These are phyloP conservation scores for Pharmacophagus antenor DNA, from an alignment of 2,888 invertebrate species.

Conservation along the genomic window DNA sequence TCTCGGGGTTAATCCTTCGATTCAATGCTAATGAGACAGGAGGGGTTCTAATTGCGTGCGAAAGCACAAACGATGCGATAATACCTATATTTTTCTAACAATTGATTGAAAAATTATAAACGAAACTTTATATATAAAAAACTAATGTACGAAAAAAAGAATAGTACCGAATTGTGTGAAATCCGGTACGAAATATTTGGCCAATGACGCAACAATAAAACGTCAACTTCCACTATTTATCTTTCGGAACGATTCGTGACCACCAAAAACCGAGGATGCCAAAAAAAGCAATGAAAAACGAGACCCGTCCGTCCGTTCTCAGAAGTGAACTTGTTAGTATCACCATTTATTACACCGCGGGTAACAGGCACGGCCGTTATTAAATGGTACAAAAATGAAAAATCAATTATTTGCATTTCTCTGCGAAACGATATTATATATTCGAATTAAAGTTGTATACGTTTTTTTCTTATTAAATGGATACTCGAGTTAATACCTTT, in stretches of 20 bases:
- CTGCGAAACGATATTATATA: conserved; percentile 31
- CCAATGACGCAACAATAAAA: conserved; percentile 54
- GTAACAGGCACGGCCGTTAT: conserved; percentile 44
- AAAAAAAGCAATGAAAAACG: conserved; percentile 47
- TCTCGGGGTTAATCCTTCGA: conserved; percentile 44
- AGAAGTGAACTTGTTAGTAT: conserved; percentile 70
- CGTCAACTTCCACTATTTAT: conserved; percentile 61
- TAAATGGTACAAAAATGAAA: conserved; percentile 50
- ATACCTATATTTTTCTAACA: conserved; percentile 56
- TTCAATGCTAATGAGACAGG: conserved; percentile 71
- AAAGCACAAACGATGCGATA: conserved; percentile 70
- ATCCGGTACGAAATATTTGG: conserved; percentile 35
- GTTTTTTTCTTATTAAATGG: conserved; percentile 1
- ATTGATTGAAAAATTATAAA: neutral
- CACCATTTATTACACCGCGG: conserved; percentile 73
- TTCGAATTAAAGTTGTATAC: conserved; percentile 2
- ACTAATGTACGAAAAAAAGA: neutral
- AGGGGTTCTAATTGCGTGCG: conserved; percentile 74
- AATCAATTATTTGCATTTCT: conserved; percentile 48
- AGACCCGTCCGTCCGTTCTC: conserved; percentile 60
- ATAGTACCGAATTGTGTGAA: conserved; percentile 17
- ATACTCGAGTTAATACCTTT: conserved; percentile 1
- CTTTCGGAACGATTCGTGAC: conserved; percentile 68
- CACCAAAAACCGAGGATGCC: conserved; percentile 49
- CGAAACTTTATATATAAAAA: neutral